A percentile compares a stretch with the other conserved stretches of the same genome.
phyloP scores from a whole-genome alignment of 2,113 vertebrate species.

The Asarcornis scutulata region DNA sequence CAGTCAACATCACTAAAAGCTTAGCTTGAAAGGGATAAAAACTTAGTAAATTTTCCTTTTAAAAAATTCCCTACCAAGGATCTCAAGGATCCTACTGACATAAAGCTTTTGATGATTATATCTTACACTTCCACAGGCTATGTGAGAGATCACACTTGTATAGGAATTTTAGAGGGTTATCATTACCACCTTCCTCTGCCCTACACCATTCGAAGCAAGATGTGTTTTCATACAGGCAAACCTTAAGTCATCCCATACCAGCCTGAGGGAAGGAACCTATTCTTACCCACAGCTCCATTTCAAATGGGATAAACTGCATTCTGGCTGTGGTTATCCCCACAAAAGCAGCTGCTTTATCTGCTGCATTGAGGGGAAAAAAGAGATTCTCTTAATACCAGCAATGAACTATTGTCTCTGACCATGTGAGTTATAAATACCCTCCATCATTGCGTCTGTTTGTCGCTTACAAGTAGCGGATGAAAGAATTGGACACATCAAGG shows the following conservation, averaged over 20 bases:
- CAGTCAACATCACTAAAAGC: not conserved
- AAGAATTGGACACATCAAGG: not conserved
- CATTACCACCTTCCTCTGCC: not conserved
- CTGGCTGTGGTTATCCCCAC: fast-evolving
- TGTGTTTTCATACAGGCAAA: not conserved
- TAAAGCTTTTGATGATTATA: not conserved
- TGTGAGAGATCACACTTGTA: not conserved
- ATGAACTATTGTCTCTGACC: not conserved
- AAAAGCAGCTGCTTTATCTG: not conserved
- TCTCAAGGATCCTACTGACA: not conserved
- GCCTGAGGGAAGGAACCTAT: not conserved
- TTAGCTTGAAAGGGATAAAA: not conserved
- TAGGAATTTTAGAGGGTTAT: not conserved
- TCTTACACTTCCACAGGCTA: not conserved
- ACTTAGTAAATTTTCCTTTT: no score
- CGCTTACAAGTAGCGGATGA: not conserved
- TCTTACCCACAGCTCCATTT: not conserved
- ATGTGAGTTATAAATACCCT: not conserved
- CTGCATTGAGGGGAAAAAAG: fast-evolving
- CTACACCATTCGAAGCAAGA: not conserved
- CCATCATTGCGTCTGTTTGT: not conserved
- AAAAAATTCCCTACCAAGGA: not conserved
- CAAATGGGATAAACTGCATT: not conserved
- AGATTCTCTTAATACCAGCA: not conserved
- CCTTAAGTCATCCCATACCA: fast-evolving